Evolutionary conservation across 2,888 invertebrate genomes (phyloP).

Genomic region (Acronicta aceris): DNA sequence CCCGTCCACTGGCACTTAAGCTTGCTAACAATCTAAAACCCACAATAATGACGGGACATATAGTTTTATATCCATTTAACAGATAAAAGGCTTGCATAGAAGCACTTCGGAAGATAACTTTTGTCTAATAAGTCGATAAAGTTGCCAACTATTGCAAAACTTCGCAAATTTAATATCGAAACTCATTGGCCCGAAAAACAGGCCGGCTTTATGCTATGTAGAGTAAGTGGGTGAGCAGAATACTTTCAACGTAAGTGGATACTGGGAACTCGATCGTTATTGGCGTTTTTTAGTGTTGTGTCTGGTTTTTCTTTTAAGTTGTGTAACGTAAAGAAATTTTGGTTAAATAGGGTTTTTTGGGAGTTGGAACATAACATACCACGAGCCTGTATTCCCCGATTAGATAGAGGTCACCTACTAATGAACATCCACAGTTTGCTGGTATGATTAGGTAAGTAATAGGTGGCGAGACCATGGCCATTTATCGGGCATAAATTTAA

Average conservation of each 20-base stretch:
- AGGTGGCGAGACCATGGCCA: too few species aligned
- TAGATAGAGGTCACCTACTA: too few species aligned
- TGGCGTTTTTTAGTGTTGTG: conserved; percentile 6
- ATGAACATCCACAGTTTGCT: too few species aligned
- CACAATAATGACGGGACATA: conserved; percentile 9
- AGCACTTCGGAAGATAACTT: conserved; percentile 55
- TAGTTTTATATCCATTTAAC: conserved; percentile 40
- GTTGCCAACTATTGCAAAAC: conserved; percentile 63
- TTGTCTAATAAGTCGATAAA: conserved; percentile 63
- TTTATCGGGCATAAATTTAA: too few species aligned
- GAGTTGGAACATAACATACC: too few species aligned
- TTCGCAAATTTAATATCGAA: conserved; percentile 66
- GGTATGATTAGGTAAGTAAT: too few species aligned
- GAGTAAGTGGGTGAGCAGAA: conserved; percentile 47
- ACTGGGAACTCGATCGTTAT: conserved; percentile 23
- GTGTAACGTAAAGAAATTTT: background rate
- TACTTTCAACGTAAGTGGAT: conserved; percentile 44
- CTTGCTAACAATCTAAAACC: too few species aligned
- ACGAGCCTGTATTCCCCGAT: too few species aligned
- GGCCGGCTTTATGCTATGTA: conserved; percentile 46
- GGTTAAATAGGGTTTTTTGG: too few species aligned
- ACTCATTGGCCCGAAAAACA: conserved; percentile 67
- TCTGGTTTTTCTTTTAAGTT: background rate
- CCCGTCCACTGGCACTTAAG: too few species aligned
- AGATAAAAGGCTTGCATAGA: conserved; percentile 47